Evolutionary conservation across 2,888 invertebrate genomes (phyloP).

Genomic region (Troides helena): DNA sequence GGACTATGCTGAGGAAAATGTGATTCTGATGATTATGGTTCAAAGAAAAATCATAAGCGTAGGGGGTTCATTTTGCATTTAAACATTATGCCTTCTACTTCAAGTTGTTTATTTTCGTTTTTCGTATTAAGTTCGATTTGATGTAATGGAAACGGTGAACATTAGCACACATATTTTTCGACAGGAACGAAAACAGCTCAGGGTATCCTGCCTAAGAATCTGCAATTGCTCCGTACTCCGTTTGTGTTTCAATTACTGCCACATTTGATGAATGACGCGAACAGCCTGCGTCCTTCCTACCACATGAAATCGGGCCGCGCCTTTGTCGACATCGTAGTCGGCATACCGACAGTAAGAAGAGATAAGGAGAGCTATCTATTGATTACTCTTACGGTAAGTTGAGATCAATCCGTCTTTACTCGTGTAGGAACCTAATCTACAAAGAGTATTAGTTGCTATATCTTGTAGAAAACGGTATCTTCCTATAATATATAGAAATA

Average conservation of each 20-base stretch:
- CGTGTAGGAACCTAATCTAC: too few species aligned
- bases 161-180: slow-evolving; percentile 11
- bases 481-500: too few species aligned
- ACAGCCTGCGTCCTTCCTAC: slow-evolving; percentile 88
- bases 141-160: too few species aligned
- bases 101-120: too few species aligned
- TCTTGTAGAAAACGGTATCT: too few species aligned
- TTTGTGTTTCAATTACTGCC: slow-evolving; percentile 93
- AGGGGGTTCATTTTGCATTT: too few species aligned
- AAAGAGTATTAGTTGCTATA: too few species aligned
- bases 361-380: slow-evolving; percentile 93
- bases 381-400: slow-evolving; percentile 82
- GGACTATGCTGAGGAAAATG: too few species aligned
- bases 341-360: slow-evolving; percentile 93
- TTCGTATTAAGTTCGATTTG: too few species aligned
- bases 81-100: too few species aligned
- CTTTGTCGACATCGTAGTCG: slow-evolving; percentile 91
- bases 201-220: slow-evolving; percentile 60
- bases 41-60: too few species aligned
- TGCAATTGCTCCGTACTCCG: slow-evolving; percentile 83
- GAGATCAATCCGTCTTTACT: not conserved
- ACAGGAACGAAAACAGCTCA: slow-evolving; percentile 52
- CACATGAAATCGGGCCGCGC: slow-evolving; percentile 86
- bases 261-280: slow-evolving; percentile 88
- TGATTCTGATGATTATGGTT: too few species aligned